These are phyloP conservation scores for Drosophila atripex DNA, from an alignment of 2,888 invertebrate genomes.

Conservation along the genomic window DNA sequence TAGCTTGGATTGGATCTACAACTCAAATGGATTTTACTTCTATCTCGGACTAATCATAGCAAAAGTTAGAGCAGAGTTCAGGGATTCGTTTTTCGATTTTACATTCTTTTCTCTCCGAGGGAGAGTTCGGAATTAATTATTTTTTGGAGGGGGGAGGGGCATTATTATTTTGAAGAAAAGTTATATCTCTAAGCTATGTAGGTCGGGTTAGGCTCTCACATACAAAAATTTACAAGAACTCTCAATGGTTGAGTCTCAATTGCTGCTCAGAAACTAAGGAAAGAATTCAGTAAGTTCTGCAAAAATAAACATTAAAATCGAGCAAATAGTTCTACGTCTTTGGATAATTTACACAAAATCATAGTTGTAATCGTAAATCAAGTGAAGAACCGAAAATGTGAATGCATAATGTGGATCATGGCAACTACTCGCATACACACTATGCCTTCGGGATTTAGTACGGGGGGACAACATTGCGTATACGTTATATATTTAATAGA, in stretches of 20 bases:
- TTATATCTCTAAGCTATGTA: constrained; percentile 5
- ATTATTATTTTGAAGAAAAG: background rate
- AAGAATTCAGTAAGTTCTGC: constrained; percentile 1
- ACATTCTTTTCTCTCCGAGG: background rate
- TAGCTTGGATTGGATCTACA: constrained; percentile 10
- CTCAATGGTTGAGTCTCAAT: background rate
- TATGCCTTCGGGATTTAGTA: background rate
- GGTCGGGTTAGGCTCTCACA: constrained; percentile 20
- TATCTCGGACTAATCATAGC: constrained; percentile 10
- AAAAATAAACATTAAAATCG: background rate
- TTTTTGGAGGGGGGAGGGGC: background rate
- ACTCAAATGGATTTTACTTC: constrained; percentile 9
- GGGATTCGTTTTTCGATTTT: background rate
- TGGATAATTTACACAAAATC: constrained; percentile 12
- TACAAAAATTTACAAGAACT: constrained; percentile 14
- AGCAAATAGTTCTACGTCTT: constrained; percentile 6
- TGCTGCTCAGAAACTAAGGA: constrained; percentile 2
- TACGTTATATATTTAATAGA: background rate
- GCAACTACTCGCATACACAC: background rate
- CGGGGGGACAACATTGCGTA: background rate
- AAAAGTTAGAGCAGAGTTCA: constrained; percentile 1
- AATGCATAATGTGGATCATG: background rate
- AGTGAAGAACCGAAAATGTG: constrained; percentile 6
- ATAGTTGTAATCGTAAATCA: constrained; percentile 5
- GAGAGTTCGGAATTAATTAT: background rate